A percentile compares a stretch with the other conserved stretches of the same genome.
Conservation (phyloP, 2,113 vertebrate genomes). For the Callithrix jacchus region DNA sequence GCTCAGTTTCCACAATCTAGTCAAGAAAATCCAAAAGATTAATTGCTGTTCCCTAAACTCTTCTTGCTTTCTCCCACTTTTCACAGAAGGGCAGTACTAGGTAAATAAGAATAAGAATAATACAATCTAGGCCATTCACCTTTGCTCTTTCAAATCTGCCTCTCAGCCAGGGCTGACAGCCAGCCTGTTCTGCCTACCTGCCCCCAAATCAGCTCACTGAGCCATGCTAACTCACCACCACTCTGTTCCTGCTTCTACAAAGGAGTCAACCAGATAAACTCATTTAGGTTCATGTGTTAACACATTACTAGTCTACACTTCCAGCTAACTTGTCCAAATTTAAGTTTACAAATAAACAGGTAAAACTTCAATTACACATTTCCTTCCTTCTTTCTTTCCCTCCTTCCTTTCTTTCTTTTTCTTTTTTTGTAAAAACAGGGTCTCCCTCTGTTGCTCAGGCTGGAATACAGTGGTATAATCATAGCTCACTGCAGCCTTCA, state of each 20-base stretch:
- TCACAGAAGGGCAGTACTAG: neutral
- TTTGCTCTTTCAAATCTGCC: neutral
- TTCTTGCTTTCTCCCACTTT: neutral
- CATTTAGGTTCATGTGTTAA: neutral
- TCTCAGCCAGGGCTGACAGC: neutral
- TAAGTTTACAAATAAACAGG: neutral
- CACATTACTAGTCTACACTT: neutral
- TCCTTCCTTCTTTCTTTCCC: neutral
- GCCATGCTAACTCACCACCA: rapidly evolving
- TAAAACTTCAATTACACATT: neutral
- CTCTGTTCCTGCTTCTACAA: neutral
- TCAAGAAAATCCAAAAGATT: neutral
- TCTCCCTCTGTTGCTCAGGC: no score
- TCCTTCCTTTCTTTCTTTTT: no score
- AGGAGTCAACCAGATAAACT: neutral
- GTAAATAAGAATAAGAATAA: neutral
- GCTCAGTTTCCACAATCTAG: neutral
- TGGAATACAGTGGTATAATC: no score
- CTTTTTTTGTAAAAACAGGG: no score
- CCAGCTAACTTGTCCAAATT: conserved; percentile 18
- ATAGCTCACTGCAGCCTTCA: no score
- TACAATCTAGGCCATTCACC: neutral
- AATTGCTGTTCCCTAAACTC: neutral
- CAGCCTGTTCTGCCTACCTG: neutral
- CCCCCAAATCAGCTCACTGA: neutral